Conservation (phyloP, 1,140 invertebrate genomes). For the Mya arenaria region DNA sequence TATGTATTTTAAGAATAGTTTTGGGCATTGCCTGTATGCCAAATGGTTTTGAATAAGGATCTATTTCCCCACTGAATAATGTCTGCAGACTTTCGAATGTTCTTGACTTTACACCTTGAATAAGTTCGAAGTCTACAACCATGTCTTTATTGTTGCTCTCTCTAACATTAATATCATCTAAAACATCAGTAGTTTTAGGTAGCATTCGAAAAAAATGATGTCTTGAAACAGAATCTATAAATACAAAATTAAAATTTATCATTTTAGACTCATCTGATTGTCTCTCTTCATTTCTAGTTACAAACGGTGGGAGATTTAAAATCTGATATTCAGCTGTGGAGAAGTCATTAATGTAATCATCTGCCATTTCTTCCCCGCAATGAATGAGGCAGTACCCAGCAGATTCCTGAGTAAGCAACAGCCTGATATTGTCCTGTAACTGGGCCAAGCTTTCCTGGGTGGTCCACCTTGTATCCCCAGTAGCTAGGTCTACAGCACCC, state of each 20-base stretch:
- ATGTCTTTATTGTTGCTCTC: background rate
- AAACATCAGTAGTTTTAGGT: constrained; percentile 66
- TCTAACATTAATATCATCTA: constrained; percentile 42
- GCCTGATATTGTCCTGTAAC: background rate
- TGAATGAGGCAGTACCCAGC: background rate
- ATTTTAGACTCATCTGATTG: background rate
- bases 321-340: constrained; percentile 54
- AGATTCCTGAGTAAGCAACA: background rate
- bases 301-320: constrained; percentile 62
- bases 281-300: background rate
- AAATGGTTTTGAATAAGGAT: constrained; percentile 72
- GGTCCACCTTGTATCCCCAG: background rate
- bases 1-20: constrained; percentile 65
- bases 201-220: constrained; percentile 78
- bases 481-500: background rate
- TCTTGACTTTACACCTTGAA: constrained; percentile 75
- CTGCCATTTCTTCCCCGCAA: background rate
- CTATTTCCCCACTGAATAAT: constrained; percentile 66
- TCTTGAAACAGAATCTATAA: constrained; percentile 77
- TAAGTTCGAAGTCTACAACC: constrained; percentile 75
- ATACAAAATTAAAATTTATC: constrained; percentile 77
- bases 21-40: constrained; percentile 68
- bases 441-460: background rate
- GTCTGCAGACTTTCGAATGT: constrained; percentile 76
- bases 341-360: constrained; percentile 18